A percentile compares a stretch with the other conserved stretches of the same genome.
These are phyloP conservation scores for Spongilla lacustris DNA, from an alignment of 37 sponge, comb jelly and placozoan genomes.

Conservation along the genomic window DNA sequence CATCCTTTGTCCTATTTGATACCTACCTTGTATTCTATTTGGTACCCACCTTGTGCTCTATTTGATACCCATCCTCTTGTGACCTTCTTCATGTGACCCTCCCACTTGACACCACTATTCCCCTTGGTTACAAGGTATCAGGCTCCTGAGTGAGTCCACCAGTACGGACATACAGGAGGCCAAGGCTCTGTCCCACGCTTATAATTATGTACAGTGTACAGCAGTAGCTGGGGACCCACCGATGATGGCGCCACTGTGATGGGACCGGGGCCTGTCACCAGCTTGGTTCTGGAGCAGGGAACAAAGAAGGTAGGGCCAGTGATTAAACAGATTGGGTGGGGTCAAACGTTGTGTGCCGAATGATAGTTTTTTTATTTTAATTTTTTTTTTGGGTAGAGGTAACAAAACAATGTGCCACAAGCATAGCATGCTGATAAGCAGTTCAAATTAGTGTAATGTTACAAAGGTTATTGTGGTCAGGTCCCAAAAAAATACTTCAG, in stretches of 20 bases:
- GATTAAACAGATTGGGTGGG: neutral
- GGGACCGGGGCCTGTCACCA: slow-evolving; percentile 74
- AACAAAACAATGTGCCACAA: too few species aligned
- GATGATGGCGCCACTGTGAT: slow-evolving; percentile 83
- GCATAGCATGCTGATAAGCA: too few species aligned
- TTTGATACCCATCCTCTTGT: too few species aligned
- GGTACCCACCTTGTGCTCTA: neutral
- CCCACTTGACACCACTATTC: too few species aligned
- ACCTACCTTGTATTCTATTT: neutral
- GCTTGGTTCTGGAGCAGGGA: slow-evolving; percentile 53
- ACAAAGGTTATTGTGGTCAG: too few species aligned
- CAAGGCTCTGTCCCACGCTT: slow-evolving; percentile 50
- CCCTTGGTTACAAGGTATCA: neutral
- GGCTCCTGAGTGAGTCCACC: neutral
- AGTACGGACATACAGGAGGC: slow-evolving; percentile 83
- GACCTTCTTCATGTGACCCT: too few species aligned
- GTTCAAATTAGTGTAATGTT: too few species aligned
- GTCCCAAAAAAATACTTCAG: too few species aligned
- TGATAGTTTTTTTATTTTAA: too few species aligned
- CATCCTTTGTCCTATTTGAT: neutral
- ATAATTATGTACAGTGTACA: slow-evolving; percentile 79
- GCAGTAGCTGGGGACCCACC: slow-evolving; percentile 89
- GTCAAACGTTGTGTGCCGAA: too few species aligned
- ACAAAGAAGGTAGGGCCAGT: slow-evolving; percentile 20
- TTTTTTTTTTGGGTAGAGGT: too few species aligned